phyloP scores from a whole-genome alignment of 1,140 invertebrate species.

The Macrocentrus cingulum region DNA sequence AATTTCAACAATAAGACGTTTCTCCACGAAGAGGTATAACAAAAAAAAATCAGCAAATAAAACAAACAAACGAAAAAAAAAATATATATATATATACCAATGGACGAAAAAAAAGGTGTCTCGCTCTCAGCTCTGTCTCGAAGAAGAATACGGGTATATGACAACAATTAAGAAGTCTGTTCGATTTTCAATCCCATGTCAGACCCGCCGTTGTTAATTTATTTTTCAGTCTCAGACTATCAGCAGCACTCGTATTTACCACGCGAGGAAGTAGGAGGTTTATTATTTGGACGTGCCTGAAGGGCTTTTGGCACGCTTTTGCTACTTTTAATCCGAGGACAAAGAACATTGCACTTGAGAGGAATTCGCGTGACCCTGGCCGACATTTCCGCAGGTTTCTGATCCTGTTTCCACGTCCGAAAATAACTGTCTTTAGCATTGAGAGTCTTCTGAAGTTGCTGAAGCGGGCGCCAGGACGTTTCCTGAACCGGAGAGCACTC shows the following conservation, averaged over 20 bases:
- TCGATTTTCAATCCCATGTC: too few species aligned
- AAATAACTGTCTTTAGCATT: constrained; percentile 63
- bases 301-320: constrained; percentile 60
- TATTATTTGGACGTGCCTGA: constrained; percentile 11
- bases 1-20: constrained; percentile 14
- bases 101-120: constrained; percentile 44
- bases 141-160: constrained; percentile 1
- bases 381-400: constrained; percentile 37
- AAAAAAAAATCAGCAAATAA: constrained; percentile 37
- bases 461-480: constrained; percentile 36
- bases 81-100: constrained; percentile 51
- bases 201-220: too few species aligned
- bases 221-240: constrained; percentile 36
- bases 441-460: constrained; percentile 48
- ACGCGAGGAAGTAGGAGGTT: constrained; percentile 30
- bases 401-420: constrained; percentile 62
- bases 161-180: background rate
- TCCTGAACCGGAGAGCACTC: constrained; percentile 45
- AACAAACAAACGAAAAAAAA: constrained; percentile 40
- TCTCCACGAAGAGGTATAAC: constrained; percentile 23
- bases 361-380: constrained; percentile 58
- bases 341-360: constrained; percentile 51
- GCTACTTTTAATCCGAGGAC: constrained; percentile 62
- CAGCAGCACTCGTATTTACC: constrained; percentile 45
- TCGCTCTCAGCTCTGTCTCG: constrained; percentile 16